Conservation (phyloP, 1,140 invertebrate species). For the Panagrolaimus sp. region DNA sequence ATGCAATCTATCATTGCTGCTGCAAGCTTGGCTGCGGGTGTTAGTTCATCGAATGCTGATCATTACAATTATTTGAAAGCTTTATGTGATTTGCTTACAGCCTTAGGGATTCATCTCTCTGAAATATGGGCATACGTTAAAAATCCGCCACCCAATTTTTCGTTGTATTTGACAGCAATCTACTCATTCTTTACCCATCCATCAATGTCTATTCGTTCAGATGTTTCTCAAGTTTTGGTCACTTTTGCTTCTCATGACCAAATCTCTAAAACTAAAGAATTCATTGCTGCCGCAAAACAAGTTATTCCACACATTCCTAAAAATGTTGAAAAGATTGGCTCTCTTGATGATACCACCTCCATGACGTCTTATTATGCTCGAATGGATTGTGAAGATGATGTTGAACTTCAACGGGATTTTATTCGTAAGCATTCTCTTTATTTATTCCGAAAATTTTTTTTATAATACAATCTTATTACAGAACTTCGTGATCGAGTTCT, state of each 20-base stretch:
- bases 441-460: not conserved
- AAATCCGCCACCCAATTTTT: conserved; percentile 47
- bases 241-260: conserved; percentile 39
- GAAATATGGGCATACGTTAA: conserved; percentile 46
- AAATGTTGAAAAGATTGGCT: conserved; percentile 47
- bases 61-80: conserved; percentile 53
- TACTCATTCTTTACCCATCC: conserved; percentile 49
- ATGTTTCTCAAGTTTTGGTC: conserved; percentile 43
- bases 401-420: conserved; percentile 43
- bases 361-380: conserved; percentile 39
- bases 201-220: conserved; percentile 47
- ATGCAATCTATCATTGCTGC: conserved; percentile 45
- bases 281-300: conserved; percentile 26
- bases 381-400: conserved; percentile 52
- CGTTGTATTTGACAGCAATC: conserved; percentile 45
- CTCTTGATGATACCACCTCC: conserved; percentile 21
- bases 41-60: conserved; percentile 31
- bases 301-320: conserved; percentile 26
- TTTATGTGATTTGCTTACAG: conserved; percentile 44
- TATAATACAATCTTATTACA: conserved; percentile 24
- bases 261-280: conserved; percentile 32
- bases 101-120: conserved; percentile 44
- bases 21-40: conserved; percentile 35
- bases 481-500: conserved; percentile 42
- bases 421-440: conserved; percentile 37